Conservation (phyloP, 2,797 vertebrate genomes). For the Pelodytes ibericus region DNA sequence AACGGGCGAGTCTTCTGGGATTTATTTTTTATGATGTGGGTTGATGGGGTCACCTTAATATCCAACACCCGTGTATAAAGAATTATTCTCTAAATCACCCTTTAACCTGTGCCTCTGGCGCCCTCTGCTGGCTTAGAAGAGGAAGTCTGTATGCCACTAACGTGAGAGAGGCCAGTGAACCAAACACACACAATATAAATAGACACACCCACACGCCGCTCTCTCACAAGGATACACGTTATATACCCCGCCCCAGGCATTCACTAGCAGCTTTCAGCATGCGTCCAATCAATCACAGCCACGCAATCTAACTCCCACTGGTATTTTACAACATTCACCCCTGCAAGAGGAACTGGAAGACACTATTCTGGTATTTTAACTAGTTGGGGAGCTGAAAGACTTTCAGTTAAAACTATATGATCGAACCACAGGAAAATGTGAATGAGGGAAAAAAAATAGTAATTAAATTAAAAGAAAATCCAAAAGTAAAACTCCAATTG, state of each 20-base stretch:
- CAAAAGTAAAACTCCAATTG: background rate
- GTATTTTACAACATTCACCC: background rate
- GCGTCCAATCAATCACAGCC: background rate
- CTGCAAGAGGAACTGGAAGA: constrained; percentile 1
- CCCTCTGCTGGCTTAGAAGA: too few relatives aligned
- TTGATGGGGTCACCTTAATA: too few relatives aligned
- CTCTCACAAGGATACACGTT: background rate
- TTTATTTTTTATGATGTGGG: too few relatives aligned
- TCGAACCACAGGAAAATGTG: too few relatives aligned
- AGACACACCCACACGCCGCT: constrained; percentile 20
- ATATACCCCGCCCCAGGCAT: background rate
- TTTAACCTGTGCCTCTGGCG: too few relatives aligned
- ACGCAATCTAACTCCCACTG: background rate
- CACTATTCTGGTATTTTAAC: background rate
- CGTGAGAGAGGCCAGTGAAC: background rate
- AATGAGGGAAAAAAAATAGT: background rate
- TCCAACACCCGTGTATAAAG: too few relatives aligned
- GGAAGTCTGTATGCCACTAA: background rate
- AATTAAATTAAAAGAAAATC: background rate
- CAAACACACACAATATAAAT: constrained; percentile 45
- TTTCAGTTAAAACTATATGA: background rate
- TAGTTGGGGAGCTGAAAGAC: background rate
- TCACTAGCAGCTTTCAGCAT: background rate
- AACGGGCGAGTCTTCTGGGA: background rate
- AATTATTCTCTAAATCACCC: too few relatives aligned